Base-by-base conservation (phyloP, 2,888 invertebrate species). In the Melieria omissa region DNA sequence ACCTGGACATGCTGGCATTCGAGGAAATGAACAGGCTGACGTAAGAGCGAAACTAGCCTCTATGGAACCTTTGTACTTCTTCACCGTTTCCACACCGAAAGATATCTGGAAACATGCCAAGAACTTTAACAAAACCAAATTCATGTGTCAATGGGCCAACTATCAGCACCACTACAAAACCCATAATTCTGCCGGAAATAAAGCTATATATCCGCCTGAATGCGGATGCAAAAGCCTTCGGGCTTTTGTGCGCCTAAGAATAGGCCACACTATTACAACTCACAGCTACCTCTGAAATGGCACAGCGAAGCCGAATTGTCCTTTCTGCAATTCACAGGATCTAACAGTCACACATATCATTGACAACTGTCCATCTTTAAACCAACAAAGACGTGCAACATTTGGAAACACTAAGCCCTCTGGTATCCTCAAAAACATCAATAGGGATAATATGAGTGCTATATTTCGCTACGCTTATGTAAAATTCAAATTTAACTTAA, bases 1-100 rank as follows among this genome's bases (percentile, higher is more conserved):
- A 7, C 71, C 72, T 9, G 71, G 74, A 1, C 74, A 74, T 16
- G 60, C 41, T 10, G 52, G 52, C 44, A 72, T 74, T 41, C 46
- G 45, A 10, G 66, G 61, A 4, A 72, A 72, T 44, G 65, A 61
- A 41, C 41, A 64, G 45, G 55, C 66, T n/a, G 73, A 68, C 3
- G 67, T 66, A 7, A 46, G 5, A 44, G 16, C 46, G 2, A 57
- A 58, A 16, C 9, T 14, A 12, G 57, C 57, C n/a, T 5, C 4
- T 14, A 45, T 12, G 9, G 12, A 47, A 58, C 58, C 66, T 4
- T n/a, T 44, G 41, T 16, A 65, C n/a, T 12, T 65, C 4, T 54
- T 7, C 14, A 45, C 44, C 14, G 6, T 54, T 10, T 12, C 14
- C 12, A 54, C 54, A 14, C n/a, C 54, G 8, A 12, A 14, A 54